These are phyloP conservation scores for Hypsibius dujardini DNA, from an alignment of 1,140 invertebrate genomes.

Conservation along the genomic window DNA sequence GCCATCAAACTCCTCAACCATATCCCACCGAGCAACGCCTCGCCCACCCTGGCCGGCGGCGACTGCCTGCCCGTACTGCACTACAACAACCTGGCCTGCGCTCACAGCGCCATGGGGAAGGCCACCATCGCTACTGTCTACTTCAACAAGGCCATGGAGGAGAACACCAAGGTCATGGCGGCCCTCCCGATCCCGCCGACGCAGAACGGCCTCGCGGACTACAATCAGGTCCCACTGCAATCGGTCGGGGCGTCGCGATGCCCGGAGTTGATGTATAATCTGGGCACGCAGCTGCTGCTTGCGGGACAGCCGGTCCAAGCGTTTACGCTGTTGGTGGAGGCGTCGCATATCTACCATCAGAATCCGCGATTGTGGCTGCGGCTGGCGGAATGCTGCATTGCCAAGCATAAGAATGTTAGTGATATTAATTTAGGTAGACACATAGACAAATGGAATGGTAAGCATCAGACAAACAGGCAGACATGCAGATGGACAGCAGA, in stretches of 20 bases:
- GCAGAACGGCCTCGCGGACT: background rate
- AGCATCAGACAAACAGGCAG: too few relatives aligned
- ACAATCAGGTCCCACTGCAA: slow-evolving; percentile 35
- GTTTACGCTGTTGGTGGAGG: slow-evolving; percentile 76
- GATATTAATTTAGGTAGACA: slow-evolving; percentile 49
- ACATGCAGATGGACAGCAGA: too few relatives aligned
- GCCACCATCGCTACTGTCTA: slow-evolving; percentile 66
- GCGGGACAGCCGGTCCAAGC: slow-evolving; percentile 57
- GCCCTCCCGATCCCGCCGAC: slow-evolving; percentile 27
- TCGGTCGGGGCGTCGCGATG: slow-evolving; percentile 42
- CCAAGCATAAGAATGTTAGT: slow-evolving; percentile 30
- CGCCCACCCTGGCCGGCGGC: slow-evolving; percentile 40
- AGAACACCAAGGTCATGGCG: slow-evolving; percentile 48
- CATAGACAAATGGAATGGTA: slow-evolving; percentile 43
- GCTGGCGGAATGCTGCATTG: slow-evolving; percentile 60
- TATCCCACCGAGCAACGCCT: slow-evolving; percentile 29
- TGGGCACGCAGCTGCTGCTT: slow-evolving; percentile 66
- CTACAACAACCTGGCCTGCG: slow-evolving; percentile 72
- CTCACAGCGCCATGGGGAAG: slow-evolving; percentile 67
- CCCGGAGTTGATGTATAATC: slow-evolving; percentile 70
- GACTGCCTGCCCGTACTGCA: slow-evolving; percentile 51
- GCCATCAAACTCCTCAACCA: slow-evolving; percentile 45
- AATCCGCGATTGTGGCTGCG: slow-evolving; percentile 78
- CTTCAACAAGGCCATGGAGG: slow-evolving; percentile 60
- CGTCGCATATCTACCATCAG: slow-evolving; percentile 60